phyloP scores from a whole-genome alignment of 1,140 invertebrate genomes.

The Sesamia nonagrioides region DNA sequence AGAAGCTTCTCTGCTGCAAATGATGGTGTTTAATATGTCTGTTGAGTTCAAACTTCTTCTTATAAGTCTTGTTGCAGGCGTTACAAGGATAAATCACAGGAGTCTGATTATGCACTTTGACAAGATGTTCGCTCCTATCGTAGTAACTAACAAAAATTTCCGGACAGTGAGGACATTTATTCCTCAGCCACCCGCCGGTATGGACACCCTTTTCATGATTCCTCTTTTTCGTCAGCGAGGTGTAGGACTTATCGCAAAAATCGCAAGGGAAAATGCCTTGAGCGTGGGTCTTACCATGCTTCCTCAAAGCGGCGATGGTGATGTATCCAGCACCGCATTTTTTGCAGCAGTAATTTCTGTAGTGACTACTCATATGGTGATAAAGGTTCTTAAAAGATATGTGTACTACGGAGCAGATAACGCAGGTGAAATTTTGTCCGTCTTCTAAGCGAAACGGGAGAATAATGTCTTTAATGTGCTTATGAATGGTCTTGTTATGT shows the following conservation, averaged over 20 bases:
- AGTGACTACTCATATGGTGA: slow-evolving; percentile 84
- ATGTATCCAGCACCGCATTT: slow-evolving; percentile 82
- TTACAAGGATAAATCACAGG: slow-evolving; percentile 82
- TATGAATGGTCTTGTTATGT: slow-evolving; percentile 78
- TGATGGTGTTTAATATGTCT: slow-evolving; percentile 84
- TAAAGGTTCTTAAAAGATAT: slow-evolving; percentile 83
- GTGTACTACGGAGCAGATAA: slow-evolving; percentile 77
- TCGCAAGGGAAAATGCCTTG: slow-evolving; percentile 81
- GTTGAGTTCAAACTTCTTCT: slow-evolving; percentile 81
- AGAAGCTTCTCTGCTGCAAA: slow-evolving; percentile 80
- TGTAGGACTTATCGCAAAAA: slow-evolving; percentile 77
- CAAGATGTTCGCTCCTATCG: slow-evolving; percentile 80
- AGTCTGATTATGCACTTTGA: slow-evolving; percentile 79
- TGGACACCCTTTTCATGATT: slow-evolving; percentile 83
- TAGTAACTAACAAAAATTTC: slow-evolving; percentile 85
- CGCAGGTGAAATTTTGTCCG: slow-evolving; percentile 77
- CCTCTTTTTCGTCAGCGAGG: slow-evolving; percentile 78
- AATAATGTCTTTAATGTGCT: slow-evolving; percentile 82
- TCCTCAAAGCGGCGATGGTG: slow-evolving; percentile 79
- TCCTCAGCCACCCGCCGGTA: slow-evolving; percentile 77
- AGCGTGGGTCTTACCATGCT: slow-evolving; percentile 80
- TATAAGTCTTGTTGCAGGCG: slow-evolving; percentile 83
- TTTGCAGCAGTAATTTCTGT: slow-evolving; percentile 82
- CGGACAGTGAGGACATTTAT: slow-evolving; percentile 85
- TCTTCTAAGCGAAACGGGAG: slow-evolving; percentile 78